phyloP scores from a whole-genome alignment of 2,113 vertebrate genomes.

The Vireo altiloquus region DNA sequence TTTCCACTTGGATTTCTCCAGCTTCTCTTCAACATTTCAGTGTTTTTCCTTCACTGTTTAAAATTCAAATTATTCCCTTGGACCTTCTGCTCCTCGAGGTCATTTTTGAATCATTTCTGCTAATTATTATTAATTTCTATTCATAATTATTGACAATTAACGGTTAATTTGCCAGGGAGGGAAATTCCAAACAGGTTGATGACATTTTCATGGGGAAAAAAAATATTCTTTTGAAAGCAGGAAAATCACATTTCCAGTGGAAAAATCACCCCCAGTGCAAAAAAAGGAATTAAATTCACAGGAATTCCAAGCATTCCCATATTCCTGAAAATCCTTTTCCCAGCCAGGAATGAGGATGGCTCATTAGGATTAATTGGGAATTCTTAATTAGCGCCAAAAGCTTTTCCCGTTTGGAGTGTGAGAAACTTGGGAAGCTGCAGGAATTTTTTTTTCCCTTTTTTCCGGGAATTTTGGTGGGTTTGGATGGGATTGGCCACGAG shows the following conservation, averaged over 20 bases:
- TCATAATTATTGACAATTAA: neutral
- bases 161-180: neutral
- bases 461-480: accelerated
- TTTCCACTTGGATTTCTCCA: neutral
- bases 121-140: too few relatives aligned
- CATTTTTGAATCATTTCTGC: neutral
- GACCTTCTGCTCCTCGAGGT: neutral
- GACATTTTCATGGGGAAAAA: neutral
- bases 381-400: neutral
- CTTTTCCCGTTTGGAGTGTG: neutral
- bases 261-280: accelerated
- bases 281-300: neutral
- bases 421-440: neutral
- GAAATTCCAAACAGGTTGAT: too few relatives aligned
- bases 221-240: neutral
- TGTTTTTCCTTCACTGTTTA: neutral
- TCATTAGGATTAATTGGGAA: neutral
- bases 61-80: neutral
- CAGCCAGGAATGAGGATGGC: neutral
- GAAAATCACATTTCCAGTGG: neutral
- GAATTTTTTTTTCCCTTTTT: accelerated
- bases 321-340: neutral
- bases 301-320: neutral
- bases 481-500: neutral
- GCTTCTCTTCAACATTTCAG: neutral